A percentile compares a stretch with the other conserved stretches of the same genome.
phyloP scores from a whole-genome alignment of 1,140 invertebrate genomes.

The Dreissena polymorpha region DNA sequence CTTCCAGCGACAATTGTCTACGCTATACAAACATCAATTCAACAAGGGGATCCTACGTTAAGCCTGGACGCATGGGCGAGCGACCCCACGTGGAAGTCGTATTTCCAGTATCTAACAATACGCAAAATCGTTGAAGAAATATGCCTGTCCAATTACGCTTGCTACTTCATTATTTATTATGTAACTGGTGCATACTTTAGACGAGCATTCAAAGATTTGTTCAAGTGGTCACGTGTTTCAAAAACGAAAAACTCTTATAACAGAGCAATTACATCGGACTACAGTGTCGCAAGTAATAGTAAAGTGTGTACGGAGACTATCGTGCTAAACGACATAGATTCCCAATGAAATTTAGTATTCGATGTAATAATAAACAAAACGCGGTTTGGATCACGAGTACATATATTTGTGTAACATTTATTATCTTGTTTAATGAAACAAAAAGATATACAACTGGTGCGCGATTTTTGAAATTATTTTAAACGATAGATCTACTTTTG shows the following conservation, averaged over 20 bases:
- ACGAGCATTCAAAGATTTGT: conserved; percentile 62
- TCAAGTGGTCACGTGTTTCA: conserved; percentile 50
- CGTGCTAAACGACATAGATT: conserved; percentile 11
- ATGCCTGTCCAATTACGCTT: conserved; percentile 76
- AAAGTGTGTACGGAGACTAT: conserved; percentile 35
- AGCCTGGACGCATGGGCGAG: conserved; percentile 43
- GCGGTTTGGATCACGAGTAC: no score
- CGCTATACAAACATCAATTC: conserved; percentile 65
- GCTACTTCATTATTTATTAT: conserved; percentile 78
- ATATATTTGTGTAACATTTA: no score
- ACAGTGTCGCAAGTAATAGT: conserved; percentile 18
- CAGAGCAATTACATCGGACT: conserved; percentile 30
- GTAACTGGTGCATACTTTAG: conserved; percentile 75
- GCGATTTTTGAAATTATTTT: no score
- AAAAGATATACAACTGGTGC: no score
- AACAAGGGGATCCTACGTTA: conserved; percentile 54
- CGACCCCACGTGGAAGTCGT: conserved; percentile 69
- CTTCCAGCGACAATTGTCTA: conserved; percentile 76
- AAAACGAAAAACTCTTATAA: conserved; percentile 2
- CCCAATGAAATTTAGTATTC: not conserved
- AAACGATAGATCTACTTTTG: no score
- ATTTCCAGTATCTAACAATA: conserved; percentile 72
- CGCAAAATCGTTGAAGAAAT: conserved; percentile 73
- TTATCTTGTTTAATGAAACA: no score
- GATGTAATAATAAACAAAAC: no score